Percentiles rank a stretch among this genome's conserved stretches.
Evolutionary conservation across 2,113 vertebrate species (phyloP).

Genomic region (Agelaius tricolor): DNA sequence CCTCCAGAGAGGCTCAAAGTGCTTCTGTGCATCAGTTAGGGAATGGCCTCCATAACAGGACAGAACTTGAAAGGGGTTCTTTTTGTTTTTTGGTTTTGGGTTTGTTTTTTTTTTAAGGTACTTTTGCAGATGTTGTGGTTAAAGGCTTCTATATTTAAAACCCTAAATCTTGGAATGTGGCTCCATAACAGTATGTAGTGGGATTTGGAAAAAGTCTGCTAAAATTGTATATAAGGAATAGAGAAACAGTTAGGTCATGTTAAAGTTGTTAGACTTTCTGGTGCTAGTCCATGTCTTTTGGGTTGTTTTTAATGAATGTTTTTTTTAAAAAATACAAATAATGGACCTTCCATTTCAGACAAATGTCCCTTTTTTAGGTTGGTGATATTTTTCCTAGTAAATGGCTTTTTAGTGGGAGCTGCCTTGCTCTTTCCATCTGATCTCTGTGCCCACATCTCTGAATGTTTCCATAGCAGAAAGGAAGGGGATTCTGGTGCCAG

Average conservation of each 20-base stretch:
- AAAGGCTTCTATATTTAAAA: slow-evolving; percentile 1
- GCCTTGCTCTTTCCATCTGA: not conserved
- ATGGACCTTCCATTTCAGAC: not conserved
- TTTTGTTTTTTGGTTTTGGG: not conserved
- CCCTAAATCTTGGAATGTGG: not conserved
- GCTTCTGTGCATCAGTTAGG: not conserved
- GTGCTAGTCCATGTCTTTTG: not conserved
- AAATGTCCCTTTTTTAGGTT: not conserved
- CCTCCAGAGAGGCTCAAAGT: not conserved
- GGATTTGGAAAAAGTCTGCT: not conserved
- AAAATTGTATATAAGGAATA: not conserved
- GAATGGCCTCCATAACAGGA: not conserved
- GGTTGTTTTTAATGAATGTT: not conserved
- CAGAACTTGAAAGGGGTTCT: not conserved
- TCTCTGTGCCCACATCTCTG: not conserved
- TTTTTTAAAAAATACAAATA: not conserved
- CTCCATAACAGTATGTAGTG: not conserved
- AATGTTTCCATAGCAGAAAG: not conserved
- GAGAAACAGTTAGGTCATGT: not conserved
- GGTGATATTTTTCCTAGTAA: not conserved
- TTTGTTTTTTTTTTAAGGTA: not conserved
- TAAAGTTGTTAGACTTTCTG: not conserved
- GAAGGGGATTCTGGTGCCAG: not conserved
- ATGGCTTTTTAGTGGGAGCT: not conserved
- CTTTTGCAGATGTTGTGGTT: not conserved